These are phyloP conservation scores for Agraylea sexmaculata DNA, from an alignment of 1,140 invertebrate genomes.

Conservation along the genomic window DNA sequence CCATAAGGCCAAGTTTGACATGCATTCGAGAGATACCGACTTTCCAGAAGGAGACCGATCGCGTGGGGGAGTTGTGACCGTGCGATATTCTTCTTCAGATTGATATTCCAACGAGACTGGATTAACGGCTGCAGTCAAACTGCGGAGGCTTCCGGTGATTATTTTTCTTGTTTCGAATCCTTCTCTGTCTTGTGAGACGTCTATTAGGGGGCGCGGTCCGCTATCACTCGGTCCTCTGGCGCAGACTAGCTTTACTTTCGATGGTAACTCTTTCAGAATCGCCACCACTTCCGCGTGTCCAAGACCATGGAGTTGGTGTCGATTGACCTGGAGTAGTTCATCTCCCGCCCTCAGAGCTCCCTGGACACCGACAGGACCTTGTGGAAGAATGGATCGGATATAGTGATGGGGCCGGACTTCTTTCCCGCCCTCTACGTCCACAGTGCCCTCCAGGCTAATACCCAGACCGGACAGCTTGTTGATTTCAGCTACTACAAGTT, in stretches of 20 bases:
- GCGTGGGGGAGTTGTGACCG: conserved; percentile 50
- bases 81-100: conserved; percentile 65
- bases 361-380: conserved; percentile 78
- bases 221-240: conserved; percentile 43
- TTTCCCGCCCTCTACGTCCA: conserved; percentile 72
- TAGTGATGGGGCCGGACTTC: conserved; percentile 78
- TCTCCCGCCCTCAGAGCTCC: conserved; percentile 74
- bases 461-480: conserved; percentile 78
- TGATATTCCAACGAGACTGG: conserved; percentile 83
- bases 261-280: conserved; percentile 78
- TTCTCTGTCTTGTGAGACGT: conserved; percentile 62
- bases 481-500: conserved; percentile 69
- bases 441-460: conserved; percentile 86
- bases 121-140: conserved; percentile 63
- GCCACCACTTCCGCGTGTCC: conserved; percentile 82
- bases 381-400: conserved; percentile 71
- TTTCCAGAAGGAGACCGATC: conserved; percentile 59
- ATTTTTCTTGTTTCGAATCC: conserved; percentile 66
- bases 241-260: conserved; percentile 73
- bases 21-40: conserved; percentile 83
- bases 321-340: conserved; percentile 84
- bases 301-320: conserved; percentile 70
- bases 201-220: conserved; percentile 53
- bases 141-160: conserved; percentile 62
- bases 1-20: conserved; percentile 88